Evolutionary conservation across 2,888 invertebrate species (phyloP), one percentile per base, ranked within the genome.

Genomic region (Rhagonycha fulva): DNA sequence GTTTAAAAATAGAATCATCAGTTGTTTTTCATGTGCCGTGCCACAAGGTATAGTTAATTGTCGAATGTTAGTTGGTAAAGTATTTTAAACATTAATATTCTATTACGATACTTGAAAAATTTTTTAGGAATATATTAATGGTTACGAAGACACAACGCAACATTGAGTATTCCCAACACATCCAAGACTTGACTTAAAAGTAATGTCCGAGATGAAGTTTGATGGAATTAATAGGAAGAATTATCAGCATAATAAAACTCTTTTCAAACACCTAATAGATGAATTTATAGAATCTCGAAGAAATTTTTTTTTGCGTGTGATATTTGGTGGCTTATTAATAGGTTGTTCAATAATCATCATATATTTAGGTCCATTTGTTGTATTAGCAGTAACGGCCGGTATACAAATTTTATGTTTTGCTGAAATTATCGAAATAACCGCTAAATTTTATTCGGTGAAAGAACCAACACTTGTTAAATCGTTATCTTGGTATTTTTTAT

Each of bases 391-490:
- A 95, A 96, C 97, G 1, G 91, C 99, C 80, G 90, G 94, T 73
- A 96, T 99, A 3, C 99, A 99, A 92, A 95, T 99, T 77, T 98
- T 98, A 91, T 99, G 99, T 89, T 99, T 98, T 88, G 95, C 96
- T 87, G 99, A 99, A 90, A 98, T 99, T 81, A 98, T 99, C 88
- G 96, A 96, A 84, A 99, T 99, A 86, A 99, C 98, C 5, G 97
- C 98, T 87, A 95, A 96, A 23, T 98, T 98, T 12, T 99, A 99
- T 89, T 93, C 97, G 79, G 95, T 98, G 76, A 97, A 98, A 85
- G 97, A 98, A 7, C 91, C 99, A 81, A 98, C 98, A 0, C 98
- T 98, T 97, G 98, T 99, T 89, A 92, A 98, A 78, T 97, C 98
- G 62, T 92, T 99, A 9, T 98, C 98, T 26, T 99, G 99, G 98